Evolutionary conservation across 2,888 invertebrate genomes (phyloP).

Genomic region (Temnothorax ravouxi): DNA sequence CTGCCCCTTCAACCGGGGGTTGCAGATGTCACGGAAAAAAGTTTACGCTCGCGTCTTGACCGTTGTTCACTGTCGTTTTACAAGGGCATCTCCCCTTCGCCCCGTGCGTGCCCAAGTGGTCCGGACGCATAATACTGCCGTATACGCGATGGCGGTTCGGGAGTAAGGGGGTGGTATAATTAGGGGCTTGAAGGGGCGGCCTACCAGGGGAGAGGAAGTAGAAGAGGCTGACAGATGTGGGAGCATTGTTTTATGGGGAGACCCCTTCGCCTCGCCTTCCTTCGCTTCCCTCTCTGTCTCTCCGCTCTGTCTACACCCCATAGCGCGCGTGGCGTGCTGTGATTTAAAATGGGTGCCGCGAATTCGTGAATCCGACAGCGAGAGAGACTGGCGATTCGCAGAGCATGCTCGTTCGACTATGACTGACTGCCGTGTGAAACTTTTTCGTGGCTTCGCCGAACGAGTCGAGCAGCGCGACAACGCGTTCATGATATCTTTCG

Average conservation of each 20-base stretch:
- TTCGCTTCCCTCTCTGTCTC: slow-evolving; percentile 44
- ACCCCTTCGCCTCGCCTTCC: slow-evolving; percentile 68
- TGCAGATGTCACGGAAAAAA: slow-evolving; percentile 74
- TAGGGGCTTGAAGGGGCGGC: slow-evolving; percentile 85
- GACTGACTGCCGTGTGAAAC: slow-evolving; percentile 76
- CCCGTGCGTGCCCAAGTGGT: slow-evolving; percentile 86
- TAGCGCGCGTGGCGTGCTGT: slow-evolving; percentile 82
- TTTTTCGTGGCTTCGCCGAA: slow-evolving; percentile 36
- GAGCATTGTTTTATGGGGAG: slow-evolving; percentile 86
- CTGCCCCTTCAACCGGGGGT: slow-evolving; percentile 51
- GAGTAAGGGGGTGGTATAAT: slow-evolving; percentile 84
- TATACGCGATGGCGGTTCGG: slow-evolving; percentile 77
- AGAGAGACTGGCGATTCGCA: slow-evolving; percentile 75
- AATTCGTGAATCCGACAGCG: slow-evolving; percentile 81
- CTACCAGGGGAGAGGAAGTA: slow-evolving; percentile 81
- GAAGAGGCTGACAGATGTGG: slow-evolving; percentile 87
- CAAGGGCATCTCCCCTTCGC: slow-evolving; percentile 80
- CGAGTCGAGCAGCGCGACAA: slow-evolving; percentile 40
- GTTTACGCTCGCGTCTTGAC: slow-evolving; percentile 82
- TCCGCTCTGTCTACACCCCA: slow-evolving; percentile 77
- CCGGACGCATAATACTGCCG: slow-evolving; percentile 85
- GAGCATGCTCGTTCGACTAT: slow-evolving; percentile 69
- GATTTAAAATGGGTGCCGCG: slow-evolving; percentile 84
- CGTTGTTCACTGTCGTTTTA: slow-evolving; percentile 81
- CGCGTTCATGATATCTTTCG: slow-evolving; percentile 41